Base-by-base conservation (phyloP, 2,797 vertebrate species). In the Falco biarmicus region DNA sequence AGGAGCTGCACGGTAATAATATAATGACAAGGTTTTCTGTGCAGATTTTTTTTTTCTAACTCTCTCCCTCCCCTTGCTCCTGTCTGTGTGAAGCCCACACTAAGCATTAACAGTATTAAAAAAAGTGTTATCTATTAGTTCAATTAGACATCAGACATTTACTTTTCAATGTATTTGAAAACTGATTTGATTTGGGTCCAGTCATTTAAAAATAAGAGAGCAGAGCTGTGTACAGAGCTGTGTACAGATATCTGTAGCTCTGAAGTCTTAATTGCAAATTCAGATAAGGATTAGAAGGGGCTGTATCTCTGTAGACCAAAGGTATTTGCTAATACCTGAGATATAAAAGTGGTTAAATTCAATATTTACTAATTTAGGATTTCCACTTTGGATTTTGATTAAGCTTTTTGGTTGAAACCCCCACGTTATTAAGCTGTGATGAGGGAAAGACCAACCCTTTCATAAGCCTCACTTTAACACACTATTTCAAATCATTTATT, bases 221-320 rank as follows among this genome's bases (percentile, higher is more conserved):
- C 93, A 95, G 97, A 97, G 87, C 95, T 91, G 95, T 94, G 95
- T 96, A 97, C 91, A 94, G 91, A 96, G 87, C 96, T 96, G 97
- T 97, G 91, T 96, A 95, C 94, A 96, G 98, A 97, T 98, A 97
- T 98, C 97, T 97, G 96, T 93, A 91, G 95, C 98, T 98, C 97
- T 98, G 98, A 98, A 98, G 98, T 98, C 98, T 98, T 98, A 98
- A 98, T 98, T 98, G 98, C 97, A 97, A 97, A 98, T 97, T 98
- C 97, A 97, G 98, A 98, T 98, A 98, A 98, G 98, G 98, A 98
- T 98, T 98, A 98, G 97, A 98, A 96, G 94, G 97, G 91, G 85
- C 97, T 97, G 88, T 95, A 96, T 98, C 98, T 98, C 97, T 98
- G 95, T 96, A 97, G 98, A 98, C 98, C 98, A 97, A 97, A 97